Evolutionary conservation across 2,888 invertebrate genomes (phyloP).

Genomic region (Synergus umbraculus): DNA sequence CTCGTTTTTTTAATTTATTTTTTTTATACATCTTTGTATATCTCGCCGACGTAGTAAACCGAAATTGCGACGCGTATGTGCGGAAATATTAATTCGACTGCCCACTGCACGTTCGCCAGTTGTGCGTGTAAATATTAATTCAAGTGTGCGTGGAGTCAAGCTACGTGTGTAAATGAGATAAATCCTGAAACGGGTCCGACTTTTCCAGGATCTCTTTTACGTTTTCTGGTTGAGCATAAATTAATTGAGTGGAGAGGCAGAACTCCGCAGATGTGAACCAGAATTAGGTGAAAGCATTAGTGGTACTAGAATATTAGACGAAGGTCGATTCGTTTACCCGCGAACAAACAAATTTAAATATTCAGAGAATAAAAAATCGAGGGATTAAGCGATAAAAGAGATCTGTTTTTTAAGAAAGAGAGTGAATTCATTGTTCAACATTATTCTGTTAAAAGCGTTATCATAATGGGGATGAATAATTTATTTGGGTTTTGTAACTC

Average conservation of each 20-base stretch:
- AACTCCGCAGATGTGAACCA: conserved; percentile 44
- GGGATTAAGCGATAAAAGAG: not conserved
- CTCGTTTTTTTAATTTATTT: not conserved
- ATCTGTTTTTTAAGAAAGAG: not conserved
- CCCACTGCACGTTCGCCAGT: conserved; percentile 47
- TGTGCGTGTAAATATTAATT: conserved; percentile 65
- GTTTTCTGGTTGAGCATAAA: conserved; percentile 35
- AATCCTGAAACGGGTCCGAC: conserved; percentile 43
- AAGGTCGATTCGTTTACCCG: conserved; percentile 47
- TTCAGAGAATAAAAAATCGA: not conserved
- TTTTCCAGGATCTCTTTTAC: conserved; percentile 21
- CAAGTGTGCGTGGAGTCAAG: conserved; percentile 45
- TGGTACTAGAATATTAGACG: conserved; percentile 52
- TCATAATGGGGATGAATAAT: too few species aligned
- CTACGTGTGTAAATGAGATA: conserved; percentile 50
- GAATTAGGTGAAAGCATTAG: conserved; percentile 54
- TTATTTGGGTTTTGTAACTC: too few species aligned
- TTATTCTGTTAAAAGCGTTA: too few species aligned
- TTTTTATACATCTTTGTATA: not conserved
- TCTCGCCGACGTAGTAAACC: not conserved
- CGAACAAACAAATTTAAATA: conserved; percentile 48
- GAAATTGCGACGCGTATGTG: not conserved
- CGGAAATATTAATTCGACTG: conserved; percentile 7
- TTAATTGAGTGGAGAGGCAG: conserved; percentile 39
- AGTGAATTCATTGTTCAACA: not conserved